Evolutionary conservation across 2,113 vertebrate genomes (phyloP), one percentile per base, ranked within the genome.

Genomic region (Daubentonia madagascariensis): DNA sequence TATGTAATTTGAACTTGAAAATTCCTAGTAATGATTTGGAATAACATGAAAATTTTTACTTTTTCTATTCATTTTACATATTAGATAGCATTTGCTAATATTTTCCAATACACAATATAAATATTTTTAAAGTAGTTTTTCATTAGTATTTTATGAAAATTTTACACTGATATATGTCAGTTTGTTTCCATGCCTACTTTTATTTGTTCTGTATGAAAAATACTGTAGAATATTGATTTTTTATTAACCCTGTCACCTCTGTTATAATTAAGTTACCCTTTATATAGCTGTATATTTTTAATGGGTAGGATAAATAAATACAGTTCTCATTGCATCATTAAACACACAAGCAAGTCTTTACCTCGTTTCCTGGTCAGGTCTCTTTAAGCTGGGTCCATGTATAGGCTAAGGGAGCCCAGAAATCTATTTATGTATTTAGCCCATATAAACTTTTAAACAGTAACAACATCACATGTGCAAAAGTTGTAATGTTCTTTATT

Each of bases 1-100:
- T 94, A 30, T 91, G 5, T 48, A 79, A 85, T 65, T 88, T 90
- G 54, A 95, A 75, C 40, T 93, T 79, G 43, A 28, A 93, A 70
- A 73, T 91, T 96, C 1, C 0, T 61, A 95, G 59, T 48, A 91
- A 72, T 45, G 0, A 7, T 35, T 91, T 18, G 30, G 48, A 23
- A 73, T 70, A 14, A 97, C 43, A 7, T 90, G 59, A 70, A 54
- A 2, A 25, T 68, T 93, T 79, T 84, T 45, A 50, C 14, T 59
- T 78, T 96, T 92, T 80, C 6, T 48, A 70, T 40, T 80, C 22
- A 48, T 63, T 83, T 94, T 87, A 28, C 10, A 73, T 83, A 43
- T 72, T 80, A 54, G 37, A 54, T 28, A 25, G 3, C 0, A 87
- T 93, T 72, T 52, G 6, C 40, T 40, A 63, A 89, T 48, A 32